phyloP scores from a whole-genome alignment of 2,888 invertebrate species.

The Liopterus haemorrhoidalis region DNA sequence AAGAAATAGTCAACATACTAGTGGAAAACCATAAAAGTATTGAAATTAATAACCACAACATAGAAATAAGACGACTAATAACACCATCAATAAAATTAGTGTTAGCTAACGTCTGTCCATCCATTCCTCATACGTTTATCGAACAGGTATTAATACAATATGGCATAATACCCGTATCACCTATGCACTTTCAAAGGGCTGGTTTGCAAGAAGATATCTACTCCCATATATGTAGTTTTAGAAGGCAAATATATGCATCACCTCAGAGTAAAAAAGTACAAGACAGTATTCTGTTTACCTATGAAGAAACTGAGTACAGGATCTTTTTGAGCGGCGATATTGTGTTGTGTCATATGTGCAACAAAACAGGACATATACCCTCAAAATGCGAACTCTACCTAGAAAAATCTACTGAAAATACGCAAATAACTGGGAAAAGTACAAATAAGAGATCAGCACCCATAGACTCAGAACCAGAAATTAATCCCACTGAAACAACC shows the following conservation, averaged over 20 bases:
- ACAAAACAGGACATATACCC: background rate
- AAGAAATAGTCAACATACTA: slow-evolving; percentile 8
- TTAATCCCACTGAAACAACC: too few species aligned
- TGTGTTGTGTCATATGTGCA: slow-evolving; percentile 6
- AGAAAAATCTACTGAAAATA: slow-evolving; percentile 2
- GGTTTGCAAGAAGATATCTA: slow-evolving; percentile 1
- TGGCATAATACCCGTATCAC: slow-evolving; percentile 3
- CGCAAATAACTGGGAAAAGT: too few species aligned
- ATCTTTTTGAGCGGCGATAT: too few species aligned
- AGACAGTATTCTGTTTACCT: slow-evolving; percentile 4
- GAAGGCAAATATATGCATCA: slow-evolving; percentile 2
- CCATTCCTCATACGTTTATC: background rate
- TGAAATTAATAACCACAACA: slow-evolving; percentile 2
- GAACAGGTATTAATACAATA: slow-evolving; percentile 5
- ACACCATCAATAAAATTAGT: slow-evolving; percentile 5
- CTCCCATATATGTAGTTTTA: slow-evolving; percentile 5
- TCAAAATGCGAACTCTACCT: background rate
- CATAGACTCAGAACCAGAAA: slow-evolving; percentile 4
- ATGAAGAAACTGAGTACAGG: slow-evolving; percentile 5
- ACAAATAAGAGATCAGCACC: slow-evolving; percentile 5
- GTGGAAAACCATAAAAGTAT: slow-evolving; percentile 5
- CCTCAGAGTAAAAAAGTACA: slow-evolving; percentile 5
- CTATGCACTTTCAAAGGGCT: slow-evolving; percentile 4
- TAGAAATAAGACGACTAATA: slow-evolving; percentile 6
- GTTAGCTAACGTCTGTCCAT: background rate